Conservation (phyloP, 2,797 vertebrate genomes). For the Naso thynnoides region DNA sequence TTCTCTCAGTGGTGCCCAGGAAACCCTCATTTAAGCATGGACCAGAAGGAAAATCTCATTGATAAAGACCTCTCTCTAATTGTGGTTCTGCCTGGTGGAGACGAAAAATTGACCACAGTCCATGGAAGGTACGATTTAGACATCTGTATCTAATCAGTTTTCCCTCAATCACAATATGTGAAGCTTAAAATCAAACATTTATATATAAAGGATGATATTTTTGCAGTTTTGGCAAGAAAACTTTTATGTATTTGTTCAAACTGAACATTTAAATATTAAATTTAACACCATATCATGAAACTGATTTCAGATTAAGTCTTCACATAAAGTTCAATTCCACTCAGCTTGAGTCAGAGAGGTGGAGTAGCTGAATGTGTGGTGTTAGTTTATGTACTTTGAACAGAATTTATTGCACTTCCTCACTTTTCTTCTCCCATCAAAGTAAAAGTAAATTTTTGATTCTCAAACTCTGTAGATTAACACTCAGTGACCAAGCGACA, state of each 20-base stretch:
- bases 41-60: conserved; percentile 90
- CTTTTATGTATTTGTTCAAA: not conserved
- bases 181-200: not conserved
- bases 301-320: conserved; percentile 48
- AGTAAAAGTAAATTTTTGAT: not conserved
- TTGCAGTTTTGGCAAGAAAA: not conserved
- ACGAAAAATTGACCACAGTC: conserved; percentile 88
- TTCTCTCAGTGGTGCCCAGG: conserved; percentile 83
- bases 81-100: conserved; percentile 93
- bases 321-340: conserved; percentile 47
- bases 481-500: not conserved
- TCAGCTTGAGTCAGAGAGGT: conserved; percentile 71
- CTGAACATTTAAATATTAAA: not conserved
- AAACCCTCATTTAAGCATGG: conserved; percentile 84
- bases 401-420: conserved; percentile 19
- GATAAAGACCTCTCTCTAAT: conserved; percentile 91
- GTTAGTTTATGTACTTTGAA: conserved; percentile 9
- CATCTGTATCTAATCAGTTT: not conserved
- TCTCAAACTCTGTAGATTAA: not conserved
- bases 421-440: not conserved
- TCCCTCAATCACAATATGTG: not conserved
- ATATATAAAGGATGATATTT: not conserved
- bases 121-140: conserved; percentile 89
- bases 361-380: conserved; percentile 45
- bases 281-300: conserved; percentile 19